phyloP scores from a whole-genome alignment of 1,140 invertebrate genomes.

The Drusus annulatus region DNA sequence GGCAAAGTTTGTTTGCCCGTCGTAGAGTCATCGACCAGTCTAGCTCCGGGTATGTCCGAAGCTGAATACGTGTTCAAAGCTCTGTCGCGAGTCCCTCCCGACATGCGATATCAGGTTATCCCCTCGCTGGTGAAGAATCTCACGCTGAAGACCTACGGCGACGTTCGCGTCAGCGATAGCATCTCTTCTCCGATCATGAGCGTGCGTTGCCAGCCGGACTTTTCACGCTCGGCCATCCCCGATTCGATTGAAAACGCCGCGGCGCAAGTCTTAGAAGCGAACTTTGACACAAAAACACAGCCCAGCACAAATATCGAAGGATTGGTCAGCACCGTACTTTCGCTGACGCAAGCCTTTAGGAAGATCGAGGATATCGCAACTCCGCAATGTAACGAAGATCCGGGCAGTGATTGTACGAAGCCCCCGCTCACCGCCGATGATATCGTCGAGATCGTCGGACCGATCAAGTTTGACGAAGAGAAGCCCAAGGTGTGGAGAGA shows the following conservation, averaged over 20 bases:
- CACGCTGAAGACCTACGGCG: conserved; percentile 18
- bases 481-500: conserved; percentile 31
- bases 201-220: conserved; percentile 4
- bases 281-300: not conserved
- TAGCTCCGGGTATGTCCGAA: conserved; percentile 15
- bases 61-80: conserved; percentile 34
- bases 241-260: not conserved
- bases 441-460: not conserved
- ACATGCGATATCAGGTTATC: conserved; percentile 30
- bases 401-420: not conserved
- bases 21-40: not conserved
- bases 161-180: conserved; percentile 19
- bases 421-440: not conserved
- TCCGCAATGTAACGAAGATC: not conserved
- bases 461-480: not conserved
- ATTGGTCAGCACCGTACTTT: conserved; percentile 12
- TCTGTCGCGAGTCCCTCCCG: conserved; percentile 16
- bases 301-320: conserved; percentile 22
- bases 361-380: conserved; percentile 2
- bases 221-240: not conserved
- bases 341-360: conserved; percentile 6
- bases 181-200: conserved; percentile 32
- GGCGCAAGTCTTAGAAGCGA: conserved; percentile 18
- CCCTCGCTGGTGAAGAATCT: conserved; percentile 35
- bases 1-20: too few species aligned